These are phyloP conservation scores for Intellagama lesueurii DNA, from an alignment of 2,797 vertebrate genomes.

Conservation along the genomic window DNA sequence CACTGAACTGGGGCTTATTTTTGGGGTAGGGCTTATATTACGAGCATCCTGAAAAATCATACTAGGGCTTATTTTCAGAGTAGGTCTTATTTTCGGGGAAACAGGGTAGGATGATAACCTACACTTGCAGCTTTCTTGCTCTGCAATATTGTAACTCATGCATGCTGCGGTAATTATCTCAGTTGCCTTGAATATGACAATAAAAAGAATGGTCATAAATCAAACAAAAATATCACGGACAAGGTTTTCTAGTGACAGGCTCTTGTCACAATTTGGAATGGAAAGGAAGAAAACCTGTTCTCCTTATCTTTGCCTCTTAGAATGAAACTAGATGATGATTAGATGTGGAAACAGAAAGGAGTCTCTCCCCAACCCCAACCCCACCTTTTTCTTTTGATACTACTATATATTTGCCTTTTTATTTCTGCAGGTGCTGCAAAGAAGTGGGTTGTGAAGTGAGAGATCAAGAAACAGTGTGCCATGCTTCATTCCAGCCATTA, in stretches of 20 bases:
- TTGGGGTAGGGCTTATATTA: too few relatives aligned
- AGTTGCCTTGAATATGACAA: background rate
- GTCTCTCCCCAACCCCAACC: too few relatives aligned
- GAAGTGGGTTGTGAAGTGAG: background rate
- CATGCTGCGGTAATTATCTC: background rate
- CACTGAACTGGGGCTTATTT: too few relatives aligned
- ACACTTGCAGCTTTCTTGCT: background rate
- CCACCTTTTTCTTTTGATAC: background rate
- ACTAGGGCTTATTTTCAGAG: too few relatives aligned
- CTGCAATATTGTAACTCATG: background rate
- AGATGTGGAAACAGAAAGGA: background rate
- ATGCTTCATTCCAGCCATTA: conserved; percentile 30
- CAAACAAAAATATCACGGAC: background rate
- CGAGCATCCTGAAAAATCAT: too few relatives aligned
- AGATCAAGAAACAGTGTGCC: background rate
- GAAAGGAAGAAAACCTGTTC: background rate
- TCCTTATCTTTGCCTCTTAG: background rate
- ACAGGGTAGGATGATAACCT: background rate
- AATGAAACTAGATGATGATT: background rate
- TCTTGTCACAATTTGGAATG: background rate
- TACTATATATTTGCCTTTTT: too few relatives aligned
- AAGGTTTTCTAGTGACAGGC: background rate
- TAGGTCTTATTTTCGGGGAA: too few relatives aligned
- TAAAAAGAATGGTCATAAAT: background rate
- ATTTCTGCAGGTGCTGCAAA: background rate